These are phyloP conservation scores for Megathymus violae DNA, from an alignment of 1,140 invertebrate species.

Conservation along the genomic window DNA sequence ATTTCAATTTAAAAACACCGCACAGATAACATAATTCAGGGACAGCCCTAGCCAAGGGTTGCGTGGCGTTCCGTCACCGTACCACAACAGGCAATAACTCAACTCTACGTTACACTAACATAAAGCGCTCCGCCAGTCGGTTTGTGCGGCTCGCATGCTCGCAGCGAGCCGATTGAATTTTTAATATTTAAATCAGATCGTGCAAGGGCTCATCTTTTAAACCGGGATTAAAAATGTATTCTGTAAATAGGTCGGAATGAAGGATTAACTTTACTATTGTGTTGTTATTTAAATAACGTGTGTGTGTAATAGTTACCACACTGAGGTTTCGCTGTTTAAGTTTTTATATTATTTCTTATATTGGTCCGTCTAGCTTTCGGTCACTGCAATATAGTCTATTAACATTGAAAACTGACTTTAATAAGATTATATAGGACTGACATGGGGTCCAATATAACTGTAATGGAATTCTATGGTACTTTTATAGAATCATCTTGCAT, in stretches of 20 bases:
- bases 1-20: not conserved
- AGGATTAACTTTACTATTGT: not conserved
- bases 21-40: not conserved
- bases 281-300: constrained; percentile 2
- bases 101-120: constrained; percentile 10
- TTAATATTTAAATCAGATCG: constrained; percentile 16
- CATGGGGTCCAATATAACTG: too few species aligned
- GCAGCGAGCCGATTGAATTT: constrained; percentile 17
- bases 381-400: too few species aligned
- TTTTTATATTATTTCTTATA: too few species aligned
- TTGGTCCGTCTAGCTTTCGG: too few species aligned
- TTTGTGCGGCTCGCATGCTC: not conserved
- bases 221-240: constrained; percentile 22
- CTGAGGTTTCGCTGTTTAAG: too few species aligned
- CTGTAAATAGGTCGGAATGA: constrained; percentile 17
- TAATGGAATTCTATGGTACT: too few species aligned
- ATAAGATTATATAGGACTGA: too few species aligned
- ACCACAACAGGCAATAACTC: not conserved
- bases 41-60: not conserved
- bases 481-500: too few species aligned
- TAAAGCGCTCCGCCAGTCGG: constrained; percentile 16
- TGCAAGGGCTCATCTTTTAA: constrained; percentile 6
- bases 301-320: too few species aligned
- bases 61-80: not conserved
- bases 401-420: too few species aligned